Conservation (phyloP, 2,113 vertebrate species). For the Nipponia nippon region DNA sequence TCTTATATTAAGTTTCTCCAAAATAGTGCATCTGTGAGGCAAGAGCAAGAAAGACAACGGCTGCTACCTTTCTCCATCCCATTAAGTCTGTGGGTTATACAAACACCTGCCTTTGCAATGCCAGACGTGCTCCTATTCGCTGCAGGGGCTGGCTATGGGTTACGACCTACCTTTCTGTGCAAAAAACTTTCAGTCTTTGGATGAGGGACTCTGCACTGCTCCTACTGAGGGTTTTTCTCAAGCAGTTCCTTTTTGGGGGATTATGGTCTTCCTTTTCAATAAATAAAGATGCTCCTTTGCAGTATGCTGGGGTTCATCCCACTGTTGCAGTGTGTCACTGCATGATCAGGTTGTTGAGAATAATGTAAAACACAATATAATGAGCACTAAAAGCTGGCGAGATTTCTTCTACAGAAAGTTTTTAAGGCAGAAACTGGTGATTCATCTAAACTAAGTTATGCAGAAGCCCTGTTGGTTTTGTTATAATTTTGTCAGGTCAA, state of each 20-base stretch:
- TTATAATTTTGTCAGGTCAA: background rate
- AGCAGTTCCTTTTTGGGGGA: background rate
- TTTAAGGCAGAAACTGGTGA: background rate
- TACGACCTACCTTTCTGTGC: background rate
- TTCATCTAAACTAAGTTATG: background rate
- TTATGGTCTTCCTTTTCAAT: background rate
- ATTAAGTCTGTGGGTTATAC: background rate
- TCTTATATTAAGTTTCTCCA: background rate
- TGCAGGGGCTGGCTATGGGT: background rate
- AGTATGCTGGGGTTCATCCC: background rate
- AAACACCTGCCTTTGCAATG: background rate
- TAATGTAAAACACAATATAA: background rate
- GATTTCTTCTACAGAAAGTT: background rate
- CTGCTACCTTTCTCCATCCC: background rate
- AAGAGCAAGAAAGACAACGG: background rate
- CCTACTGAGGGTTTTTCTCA: background rate
- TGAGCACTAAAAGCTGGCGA: background rate
- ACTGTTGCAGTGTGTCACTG: background rate
- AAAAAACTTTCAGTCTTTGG: background rate
- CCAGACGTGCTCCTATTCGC: background rate
- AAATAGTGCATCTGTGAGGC: background rate
- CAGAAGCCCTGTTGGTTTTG: background rate
- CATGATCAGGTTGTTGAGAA: background rate
- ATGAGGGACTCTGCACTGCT: background rate
- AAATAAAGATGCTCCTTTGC: background rate